A percentile compares a stretch with the other conserved stretches of the same genome.
Evolutionary conservation across 1,140 invertebrate species (phyloP).

Genomic region (Pissodes strobi): DNA sequence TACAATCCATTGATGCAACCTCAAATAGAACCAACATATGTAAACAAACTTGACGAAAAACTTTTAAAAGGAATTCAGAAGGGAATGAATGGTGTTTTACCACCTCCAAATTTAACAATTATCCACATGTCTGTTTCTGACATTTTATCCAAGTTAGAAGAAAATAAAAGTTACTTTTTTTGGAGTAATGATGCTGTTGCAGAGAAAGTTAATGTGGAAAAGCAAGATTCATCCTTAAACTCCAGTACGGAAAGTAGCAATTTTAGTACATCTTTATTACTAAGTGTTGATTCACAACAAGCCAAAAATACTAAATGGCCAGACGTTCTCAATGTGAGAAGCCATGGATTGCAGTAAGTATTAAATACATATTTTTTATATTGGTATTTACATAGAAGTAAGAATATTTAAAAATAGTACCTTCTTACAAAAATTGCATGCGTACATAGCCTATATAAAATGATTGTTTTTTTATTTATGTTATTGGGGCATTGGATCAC

Average conservation of each 20-base stretch:
- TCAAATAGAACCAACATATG: constrained; percentile 39
- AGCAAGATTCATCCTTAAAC: constrained; percentile 15
- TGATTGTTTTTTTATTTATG: constrained; percentile 26
- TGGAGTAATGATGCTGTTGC: constrained; percentile 27
- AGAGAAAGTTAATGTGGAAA: constrained; percentile 38
- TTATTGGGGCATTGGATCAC: background rate
- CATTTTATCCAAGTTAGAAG: constrained; percentile 58
- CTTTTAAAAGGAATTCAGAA: constrained; percentile 55
- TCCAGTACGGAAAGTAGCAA: constrained; percentile 22
- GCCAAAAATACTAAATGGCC: constrained; percentile 59
- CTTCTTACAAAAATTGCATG: too few species aligned
- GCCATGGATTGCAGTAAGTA: constrained; percentile 70
- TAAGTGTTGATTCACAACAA: constrained; percentile 42
- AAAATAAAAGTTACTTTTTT: constrained; percentile 45
- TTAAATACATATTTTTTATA: background rate
- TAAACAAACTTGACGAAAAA: constrained; percentile 45
- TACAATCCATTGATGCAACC: background rate
- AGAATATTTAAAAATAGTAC: too few species aligned
- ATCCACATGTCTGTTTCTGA: constrained; percentile 65
- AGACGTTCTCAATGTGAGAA: constrained; percentile 61
- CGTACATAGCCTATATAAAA: too few species aligned
- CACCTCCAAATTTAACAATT: constrained; percentile 68
- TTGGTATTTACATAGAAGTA: too few species aligned
- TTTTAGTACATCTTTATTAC: constrained; percentile 30
- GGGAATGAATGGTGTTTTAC: constrained; percentile 63